Percentiles rank a stretch among this genome's conserved stretches.
Evolutionary conservation across 2,113 vertebrate species (phyloP).

Genomic region (Megaptera novaeangliae): DNA sequence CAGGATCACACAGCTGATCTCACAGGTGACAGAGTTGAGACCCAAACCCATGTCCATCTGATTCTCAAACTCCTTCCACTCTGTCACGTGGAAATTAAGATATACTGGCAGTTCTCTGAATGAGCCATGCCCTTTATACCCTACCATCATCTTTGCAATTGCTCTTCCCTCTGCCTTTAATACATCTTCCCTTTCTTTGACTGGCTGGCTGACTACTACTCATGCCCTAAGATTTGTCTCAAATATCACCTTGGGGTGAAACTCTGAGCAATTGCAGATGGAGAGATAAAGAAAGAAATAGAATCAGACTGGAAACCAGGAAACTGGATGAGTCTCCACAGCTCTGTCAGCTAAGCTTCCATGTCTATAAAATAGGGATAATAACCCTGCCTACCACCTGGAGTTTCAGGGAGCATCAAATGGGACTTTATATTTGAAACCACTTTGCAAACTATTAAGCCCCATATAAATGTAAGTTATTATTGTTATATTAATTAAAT

Average conservation of each 20-base stretch:
- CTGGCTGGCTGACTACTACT: not conserved
- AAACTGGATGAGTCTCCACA: not conserved
- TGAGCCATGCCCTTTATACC: no score
- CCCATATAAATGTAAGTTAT: slow-evolving; percentile 62
- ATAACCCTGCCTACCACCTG: not conserved
- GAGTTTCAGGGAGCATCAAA: slow-evolving; percentile 67
- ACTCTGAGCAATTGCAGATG: not conserved
- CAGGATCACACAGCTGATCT: not conserved
- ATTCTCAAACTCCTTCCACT: not conserved
- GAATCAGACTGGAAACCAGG: not conserved
- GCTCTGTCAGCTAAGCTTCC: not conserved
- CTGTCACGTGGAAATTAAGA: not conserved
- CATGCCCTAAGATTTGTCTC: not conserved
- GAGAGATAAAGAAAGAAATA: not conserved
- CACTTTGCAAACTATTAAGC: slow-evolving; percentile 55
- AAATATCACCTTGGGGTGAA: not conserved
- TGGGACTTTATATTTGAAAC: slow-evolving; percentile 63
- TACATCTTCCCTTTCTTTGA: not conserved
- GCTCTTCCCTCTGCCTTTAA: not conserved
- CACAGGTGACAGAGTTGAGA: not conserved
- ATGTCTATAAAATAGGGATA: not conserved
- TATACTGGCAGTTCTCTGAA: not conserved
- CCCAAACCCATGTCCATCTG: not conserved
- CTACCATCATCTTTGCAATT: not conserved
- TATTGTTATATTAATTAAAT: slow-evolving; percentile 67